Base-by-base conservation (phyloP, 2,888 invertebrate genomes). In the Cartodere bifasciata region DNA sequence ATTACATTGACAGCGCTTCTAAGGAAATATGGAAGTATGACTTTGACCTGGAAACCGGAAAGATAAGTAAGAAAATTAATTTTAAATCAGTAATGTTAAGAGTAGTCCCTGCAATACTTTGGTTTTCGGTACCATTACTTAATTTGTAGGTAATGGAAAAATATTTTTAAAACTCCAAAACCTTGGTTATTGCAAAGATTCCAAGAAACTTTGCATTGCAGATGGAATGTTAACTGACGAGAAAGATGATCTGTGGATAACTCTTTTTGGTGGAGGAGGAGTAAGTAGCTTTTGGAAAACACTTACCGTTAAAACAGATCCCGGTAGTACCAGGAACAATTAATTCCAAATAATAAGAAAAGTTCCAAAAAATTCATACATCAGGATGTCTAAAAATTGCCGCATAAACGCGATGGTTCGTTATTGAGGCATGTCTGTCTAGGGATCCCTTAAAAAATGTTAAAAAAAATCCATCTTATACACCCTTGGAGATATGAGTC, bases 141-240 rank as follows among this genome's bases (percentile, higher is more conserved):
- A 16, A 11, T 22, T 36, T 41, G 12, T 16, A 43, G 43, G 32
- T 26, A 34, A 37, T 3, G 31, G 67, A 46, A 63, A 67, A 38
- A 60, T 65, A 2, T 45, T 70, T 3, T 75, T 75, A 42, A 70
- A 72, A 45, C 62, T 74, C 27, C 55, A 58, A 44, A 55, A 64
- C 4, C 64, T 70, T 45, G 25, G 28, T 2, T 65, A 69, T 40
- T 56, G 74, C 9, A 54, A 62, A 3, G 73, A n/a, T n/a, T n/a
- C n/a, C n/a, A n/a, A n/a, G n/a, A n/a, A n/a, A n/a, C n/a, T n/a
- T n/a, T n/a, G 75, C 3, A 34, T 59, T 7, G 75, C 75, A 1
- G 77, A 77, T 52, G 76, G 77, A 7, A 79, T 83, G 79, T 76
- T 81, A 1, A 77, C 79, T 28, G 83, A 84, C 46, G 60, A 57